These are phyloP conservation scores for Eustalomyia histrio DNA, from an alignment of 2,888 invertebrate genomes.

Conservation along the genomic window DNA sequence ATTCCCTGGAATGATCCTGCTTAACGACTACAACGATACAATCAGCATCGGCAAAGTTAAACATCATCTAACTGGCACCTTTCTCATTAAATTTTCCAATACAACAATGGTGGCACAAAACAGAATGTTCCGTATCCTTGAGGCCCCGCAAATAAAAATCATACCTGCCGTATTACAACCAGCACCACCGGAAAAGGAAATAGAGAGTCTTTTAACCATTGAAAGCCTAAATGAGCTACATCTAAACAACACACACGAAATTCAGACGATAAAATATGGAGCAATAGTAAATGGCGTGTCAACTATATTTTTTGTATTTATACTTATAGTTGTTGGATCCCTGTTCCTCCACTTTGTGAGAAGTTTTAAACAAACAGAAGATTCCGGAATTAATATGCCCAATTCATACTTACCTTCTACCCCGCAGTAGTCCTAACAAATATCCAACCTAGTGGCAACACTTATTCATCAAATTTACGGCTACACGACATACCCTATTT, in stretches of 20 bases:
- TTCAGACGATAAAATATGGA: constrained; percentile 5
- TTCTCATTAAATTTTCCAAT: constrained; percentile 24
- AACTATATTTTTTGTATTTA: constrained; percentile 15
- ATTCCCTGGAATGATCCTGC: constrained; percentile 27
- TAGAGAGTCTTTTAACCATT: constrained; percentile 17
- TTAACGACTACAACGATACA: constrained; percentile 22
- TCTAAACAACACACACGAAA: constrained; percentile 2
- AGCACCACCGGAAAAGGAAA: constrained; percentile 16
- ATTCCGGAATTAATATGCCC: constrained; percentile 1
- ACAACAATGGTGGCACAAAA: constrained; percentile 20
- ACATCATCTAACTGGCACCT: constrained; percentile 24
- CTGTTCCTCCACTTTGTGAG: constrained; percentile 16
- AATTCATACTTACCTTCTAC: constrained; percentile 9
- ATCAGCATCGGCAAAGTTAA: constrained; percentile 9
- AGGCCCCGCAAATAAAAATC: constrained; percentile 32
- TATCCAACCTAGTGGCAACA: too few relatives aligned
- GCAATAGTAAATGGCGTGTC: constrained; percentile 26
- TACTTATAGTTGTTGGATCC: background rate
- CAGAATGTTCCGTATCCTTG: constrained; percentile 24
- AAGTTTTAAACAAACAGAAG: constrained; percentile 6
- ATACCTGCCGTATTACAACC: constrained; percentile 28
- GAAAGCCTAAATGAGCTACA: constrained; percentile 35
- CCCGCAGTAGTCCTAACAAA: too few relatives aligned
- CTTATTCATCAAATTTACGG: too few relatives aligned
- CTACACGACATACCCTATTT: too few relatives aligned